These are phyloP conservation scores for Alouatta palliata DNA, from an alignment of 2,113 vertebrate species.

Conservation along the genomic window DNA sequence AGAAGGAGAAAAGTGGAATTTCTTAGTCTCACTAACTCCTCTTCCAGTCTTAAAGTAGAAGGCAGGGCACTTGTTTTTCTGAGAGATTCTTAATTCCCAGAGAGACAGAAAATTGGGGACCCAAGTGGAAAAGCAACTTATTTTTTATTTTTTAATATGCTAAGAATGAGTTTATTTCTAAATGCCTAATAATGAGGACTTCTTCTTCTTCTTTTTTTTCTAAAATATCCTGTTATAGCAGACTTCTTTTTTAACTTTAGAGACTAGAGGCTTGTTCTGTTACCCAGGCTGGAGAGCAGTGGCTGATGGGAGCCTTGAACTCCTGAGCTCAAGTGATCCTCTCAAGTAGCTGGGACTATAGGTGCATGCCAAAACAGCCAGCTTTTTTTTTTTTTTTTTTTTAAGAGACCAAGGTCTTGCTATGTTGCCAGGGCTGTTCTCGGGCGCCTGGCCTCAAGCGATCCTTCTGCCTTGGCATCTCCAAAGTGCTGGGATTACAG, in stretches of 20 bases:
- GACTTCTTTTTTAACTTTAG: not conserved
- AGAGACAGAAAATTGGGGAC: not conserved
- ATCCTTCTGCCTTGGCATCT: not conserved
- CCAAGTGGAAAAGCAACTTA: not conserved
- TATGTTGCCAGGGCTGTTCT: not conserved
- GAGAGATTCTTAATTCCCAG: not conserved
- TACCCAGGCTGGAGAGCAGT: not conserved
- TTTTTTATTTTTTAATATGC: not conserved
- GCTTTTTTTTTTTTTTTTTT: not conserved
- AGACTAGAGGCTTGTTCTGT: not conserved
- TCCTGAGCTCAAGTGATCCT: not conserved
- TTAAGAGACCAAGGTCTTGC: not conserved
- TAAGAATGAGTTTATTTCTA: constrained; percentile 22
- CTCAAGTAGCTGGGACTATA: not conserved
- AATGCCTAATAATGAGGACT: not conserved
- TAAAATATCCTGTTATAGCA: no score
- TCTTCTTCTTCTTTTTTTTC: no score
- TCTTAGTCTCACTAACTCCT: not conserved
- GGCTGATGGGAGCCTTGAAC: not conserved
- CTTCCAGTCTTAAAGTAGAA: not conserved
- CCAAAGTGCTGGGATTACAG: not conserved
- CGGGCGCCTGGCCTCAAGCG: not conserved
- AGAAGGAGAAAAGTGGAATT: constrained; percentile 46
- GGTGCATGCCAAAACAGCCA: not conserved
- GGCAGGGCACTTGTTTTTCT: not conserved